A percentile compares a stretch with the other conserved stretches of the same genome.
phyloP scores from a whole-genome alignment of 2,113 vertebrate genomes.

The Grantiella picta region DNA sequence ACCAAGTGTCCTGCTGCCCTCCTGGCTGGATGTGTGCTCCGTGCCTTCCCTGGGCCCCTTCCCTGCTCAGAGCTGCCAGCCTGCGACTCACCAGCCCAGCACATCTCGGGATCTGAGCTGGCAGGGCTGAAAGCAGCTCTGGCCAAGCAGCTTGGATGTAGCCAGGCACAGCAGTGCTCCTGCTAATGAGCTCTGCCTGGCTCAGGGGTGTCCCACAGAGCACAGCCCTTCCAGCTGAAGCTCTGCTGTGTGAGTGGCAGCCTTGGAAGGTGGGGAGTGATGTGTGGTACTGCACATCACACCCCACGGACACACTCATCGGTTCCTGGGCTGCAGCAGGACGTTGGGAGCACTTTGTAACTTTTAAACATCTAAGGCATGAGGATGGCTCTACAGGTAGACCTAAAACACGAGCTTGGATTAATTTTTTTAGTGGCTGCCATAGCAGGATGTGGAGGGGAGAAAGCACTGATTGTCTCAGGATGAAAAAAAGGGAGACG shows the following conservation, averaged over 20 bases:
- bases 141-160: not conserved
- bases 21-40: not conserved
- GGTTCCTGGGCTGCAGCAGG: not conserved
- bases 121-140: not conserved
- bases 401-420: not conserved
- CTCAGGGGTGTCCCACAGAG: not conserved
- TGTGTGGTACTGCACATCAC: not conserved
- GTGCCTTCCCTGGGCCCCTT: rapidly evolving
- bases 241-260: rapidly evolving
- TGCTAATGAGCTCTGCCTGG: not conserved
- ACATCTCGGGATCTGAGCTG: not conserved
- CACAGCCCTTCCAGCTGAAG: not conserved
- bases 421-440: not conserved
- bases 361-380: not conserved
- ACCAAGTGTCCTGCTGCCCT: not conserved
- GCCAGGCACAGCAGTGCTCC: not conserved
- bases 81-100: rapidly evolving
- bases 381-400: not conserved
- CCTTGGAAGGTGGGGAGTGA: not conserved
- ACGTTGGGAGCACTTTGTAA: not conserved
- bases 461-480: not conserved
- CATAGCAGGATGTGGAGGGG: not conserved
- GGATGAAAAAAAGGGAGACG: not conserved
- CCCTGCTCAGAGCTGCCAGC: not conserved
- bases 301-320: rapidly evolving